Base-by-base conservation (phyloP, 2,888 invertebrate species). In the Rhyacophila evoluta region DNA sequence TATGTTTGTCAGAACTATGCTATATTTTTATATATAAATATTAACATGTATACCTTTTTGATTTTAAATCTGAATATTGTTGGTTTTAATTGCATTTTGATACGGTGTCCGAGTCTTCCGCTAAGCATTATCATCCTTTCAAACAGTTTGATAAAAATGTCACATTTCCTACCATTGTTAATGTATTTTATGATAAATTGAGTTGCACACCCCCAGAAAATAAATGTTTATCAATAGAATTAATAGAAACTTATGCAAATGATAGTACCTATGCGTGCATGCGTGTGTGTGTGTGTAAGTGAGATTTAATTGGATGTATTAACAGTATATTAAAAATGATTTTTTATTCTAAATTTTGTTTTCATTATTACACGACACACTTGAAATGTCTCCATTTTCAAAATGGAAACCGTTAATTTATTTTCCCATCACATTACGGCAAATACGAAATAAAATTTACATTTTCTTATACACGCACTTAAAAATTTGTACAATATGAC, bases 141-240 rank as follows among this genome's bases (percentile, higher is more conserved):
- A 55, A 55, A 1, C 41, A 41, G 4, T 41, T 15, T 19, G 19
- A 55, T 19, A 8, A 12, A 55, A 55, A 55, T 2, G 55, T 10
- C 25, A 25, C 55, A 55, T 55, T 25, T 55, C 15, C 12, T 25
- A 55, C 19, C 10, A 8, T 1, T 25, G 8, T 19, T 25, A 8
- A 55, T 19, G 55, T 19, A 55, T 55, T 55, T 41, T 12, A 41
- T 3, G 2, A 10, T 55, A 19, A 55, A 55, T 19, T 19, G 55
- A 55, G 25, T 55, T 10, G 0, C 55, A 10, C 19, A 55, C 55
- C 55, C 55, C 55, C 10, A 4, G 25, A 55, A 55, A 19, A 55
- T 55, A 55, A 55, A 55, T 55, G 55, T 55, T 55, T 55, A 55
- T 55, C 55, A 55, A 55, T 55, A 55, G 55, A 55, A 19, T 55